Evolutionary conservation across 2,797 vertebrate species (phyloP).

Genomic region (Loriculus beryllinus): DNA sequence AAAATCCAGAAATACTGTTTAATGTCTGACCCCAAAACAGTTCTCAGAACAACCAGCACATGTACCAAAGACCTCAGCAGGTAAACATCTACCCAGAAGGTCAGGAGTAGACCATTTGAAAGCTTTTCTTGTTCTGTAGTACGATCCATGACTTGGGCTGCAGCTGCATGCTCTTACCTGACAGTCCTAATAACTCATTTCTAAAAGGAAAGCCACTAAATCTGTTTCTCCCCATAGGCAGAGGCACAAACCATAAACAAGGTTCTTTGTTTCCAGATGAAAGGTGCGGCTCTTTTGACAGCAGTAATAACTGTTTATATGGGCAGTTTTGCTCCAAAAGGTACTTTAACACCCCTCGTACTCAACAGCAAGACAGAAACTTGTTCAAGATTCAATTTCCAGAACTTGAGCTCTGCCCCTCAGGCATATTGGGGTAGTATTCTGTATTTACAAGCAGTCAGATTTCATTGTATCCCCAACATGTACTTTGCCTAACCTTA

Average conservation of each 20-base stretch:
- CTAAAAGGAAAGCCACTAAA: background rate
- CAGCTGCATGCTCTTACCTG: background rate
- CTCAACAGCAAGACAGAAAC: background rate
- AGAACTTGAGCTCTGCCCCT: background rate
- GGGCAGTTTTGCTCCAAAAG: background rate
- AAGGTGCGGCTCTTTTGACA: background rate
- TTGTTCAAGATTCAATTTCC: background rate
- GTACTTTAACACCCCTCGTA: background rate
- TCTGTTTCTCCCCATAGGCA: background rate
- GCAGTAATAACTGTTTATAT: background rate
- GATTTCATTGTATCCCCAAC: background rate
- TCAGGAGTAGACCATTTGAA: background rate
- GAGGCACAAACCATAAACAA: background rate
- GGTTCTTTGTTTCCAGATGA: background rate
- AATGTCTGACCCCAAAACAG: background rate
- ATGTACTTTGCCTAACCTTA: background rate
- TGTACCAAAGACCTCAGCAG: background rate
- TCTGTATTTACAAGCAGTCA: background rate
- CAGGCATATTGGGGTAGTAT: background rate
- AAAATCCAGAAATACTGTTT: background rate
- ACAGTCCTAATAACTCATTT: background rate
- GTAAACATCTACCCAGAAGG: background rate
- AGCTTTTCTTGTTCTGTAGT: background rate
- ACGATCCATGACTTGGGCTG: background rate
- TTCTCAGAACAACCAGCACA: background rate